Percentiles rank a stretch among this genome's conserved stretches.
These are phyloP conservation scores for Drosophila mojavensis DNA, from an alignment of 1,140 invertebrate genomes.

Conservation along the genomic window DNA sequence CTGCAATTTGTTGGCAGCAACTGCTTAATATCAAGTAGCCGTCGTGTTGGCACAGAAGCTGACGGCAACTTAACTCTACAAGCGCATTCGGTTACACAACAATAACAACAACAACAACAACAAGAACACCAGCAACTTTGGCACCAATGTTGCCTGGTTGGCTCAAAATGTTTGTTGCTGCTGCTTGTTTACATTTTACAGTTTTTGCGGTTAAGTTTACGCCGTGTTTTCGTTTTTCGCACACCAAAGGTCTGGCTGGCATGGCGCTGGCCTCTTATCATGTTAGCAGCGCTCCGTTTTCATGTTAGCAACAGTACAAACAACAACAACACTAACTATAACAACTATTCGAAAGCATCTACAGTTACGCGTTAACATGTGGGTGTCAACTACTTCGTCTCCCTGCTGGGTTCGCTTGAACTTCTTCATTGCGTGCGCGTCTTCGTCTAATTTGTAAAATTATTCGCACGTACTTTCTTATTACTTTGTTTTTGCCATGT, in stretches of 20 bases:
- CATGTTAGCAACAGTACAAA: slow-evolving; percentile 36
- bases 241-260: slow-evolving; percentile 3
- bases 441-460: slow-evolving; percentile 66
- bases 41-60: slow-evolving; percentile 42
- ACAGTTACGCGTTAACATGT: slow-evolving; percentile 49
- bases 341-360: slow-evolving; percentile 34
- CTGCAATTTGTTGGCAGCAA: slow-evolving; percentile 30
- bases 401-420: background rate
- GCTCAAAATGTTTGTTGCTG: slow-evolving; percentile 24
- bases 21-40: slow-evolving; percentile 58
- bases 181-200: slow-evolving; percentile 39
- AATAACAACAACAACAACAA: slow-evolving; percentile 11
- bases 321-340: slow-evolving; percentile 8
- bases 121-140: slow-evolving; percentile 8
- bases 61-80: slow-evolving; percentile 4
- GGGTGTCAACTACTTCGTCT: slow-evolving; percentile 32
- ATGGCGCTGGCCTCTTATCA: slow-evolving; percentile 54
- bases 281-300: slow-evolving; percentile 50
- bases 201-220: slow-evolving; percentile 37
- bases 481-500: slow-evolving; percentile 64
- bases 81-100: slow-evolving; percentile 26
- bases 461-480: slow-evolving; percentile 76
- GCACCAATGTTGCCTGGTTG: slow-evolving; percentile 18
- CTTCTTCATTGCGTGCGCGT: slow-evolving; percentile 12
- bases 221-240: slow-evolving; percentile 14